Percentiles rank a stretch among this genome's conserved stretches.
These are phyloP conservation scores for Metopolophium dirhodum DNA, from an alignment of 1,140 invertebrate species.

Conservation along the genomic window DNA sequence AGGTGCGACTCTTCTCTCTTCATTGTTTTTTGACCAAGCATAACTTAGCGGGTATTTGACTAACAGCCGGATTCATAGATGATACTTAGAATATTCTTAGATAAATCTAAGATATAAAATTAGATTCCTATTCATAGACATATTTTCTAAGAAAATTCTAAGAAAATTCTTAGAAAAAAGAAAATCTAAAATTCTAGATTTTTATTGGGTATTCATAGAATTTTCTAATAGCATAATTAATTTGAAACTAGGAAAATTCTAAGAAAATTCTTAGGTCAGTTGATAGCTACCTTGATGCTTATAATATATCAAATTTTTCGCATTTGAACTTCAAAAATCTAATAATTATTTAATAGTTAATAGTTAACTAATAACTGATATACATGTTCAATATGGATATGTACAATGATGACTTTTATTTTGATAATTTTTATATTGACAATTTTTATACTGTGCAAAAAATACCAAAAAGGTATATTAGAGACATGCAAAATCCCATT, in stretches of 20 bases:
- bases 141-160: neutral
- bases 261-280: neutral
- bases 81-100: neutral
- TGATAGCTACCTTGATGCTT: neutral
- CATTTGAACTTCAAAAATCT: neutral
- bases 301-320: neutral
- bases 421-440: neutral
- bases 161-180: neutral
- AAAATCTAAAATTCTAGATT: neutral
- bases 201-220: neutral
- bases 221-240: neutral
- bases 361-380: too few relatives aligned
- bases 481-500: too few relatives aligned
- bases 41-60: too few relatives aligned
- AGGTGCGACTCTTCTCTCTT: too few relatives aligned
- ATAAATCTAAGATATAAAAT: neutral
- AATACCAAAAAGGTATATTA: too few relatives aligned
- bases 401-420: conserved; percentile 6
- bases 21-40: too few relatives aligned
- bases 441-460: too few relatives aligned
- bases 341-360: neutral
- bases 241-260: neutral
- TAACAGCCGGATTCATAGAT: neutral
- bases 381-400: neutral
- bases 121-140: neutral